Evolutionary conservation across 2,113 vertebrate species (phyloP), one percentile per base, ranked within the genome.

Genomic region (Crypturellus undulatus): DNA sequence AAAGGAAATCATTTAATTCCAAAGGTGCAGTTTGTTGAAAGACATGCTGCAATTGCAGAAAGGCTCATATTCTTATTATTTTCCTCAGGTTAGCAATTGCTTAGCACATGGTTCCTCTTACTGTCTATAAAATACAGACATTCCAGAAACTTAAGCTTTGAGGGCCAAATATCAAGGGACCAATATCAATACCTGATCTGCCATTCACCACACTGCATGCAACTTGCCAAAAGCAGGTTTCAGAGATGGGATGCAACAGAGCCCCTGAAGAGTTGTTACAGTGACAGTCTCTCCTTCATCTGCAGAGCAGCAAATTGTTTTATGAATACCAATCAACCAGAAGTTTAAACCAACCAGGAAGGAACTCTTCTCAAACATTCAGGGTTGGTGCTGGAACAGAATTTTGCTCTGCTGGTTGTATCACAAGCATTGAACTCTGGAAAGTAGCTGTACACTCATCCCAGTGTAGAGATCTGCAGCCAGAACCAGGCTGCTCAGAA

Each of bases 181-280:
- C 58, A 43, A 43, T 87, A 92, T 38, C 88, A 93, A 89, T 69
- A 92, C 64, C 49, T 91, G 65, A 81, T 87, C 73, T 95, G 67
- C 70, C 77, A 92, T 84, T 96, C 90, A 79, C 69, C n/a, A 83
- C 72, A 51, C 26, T 38, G 19, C 9, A 49, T 28, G 49, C 80
- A 95, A 58, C 70, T 63, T 51, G 54, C 62, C 79, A 87, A 81
- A 81, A 77, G 89, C 68, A 47, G 64, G 89, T 90, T 87, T 89
- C 65, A 89, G 88, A 86, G 38, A 19, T 24, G 59, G 79, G 69
- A 76, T 20, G 81, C 68, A 93, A 79, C 42, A 36, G 54, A 89
- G 77, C n/a, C 82, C 54, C 87, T 65, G 51, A 72, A 89, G 87
- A 78, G 65, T 28, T 93, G 65, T 79, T 95, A 84, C 52, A 87